Evolutionary conservation across 2,888 invertebrate genomes (phyloP), one percentile per base, ranked within the genome.

Genomic region (Cantharis nigra): DNA sequence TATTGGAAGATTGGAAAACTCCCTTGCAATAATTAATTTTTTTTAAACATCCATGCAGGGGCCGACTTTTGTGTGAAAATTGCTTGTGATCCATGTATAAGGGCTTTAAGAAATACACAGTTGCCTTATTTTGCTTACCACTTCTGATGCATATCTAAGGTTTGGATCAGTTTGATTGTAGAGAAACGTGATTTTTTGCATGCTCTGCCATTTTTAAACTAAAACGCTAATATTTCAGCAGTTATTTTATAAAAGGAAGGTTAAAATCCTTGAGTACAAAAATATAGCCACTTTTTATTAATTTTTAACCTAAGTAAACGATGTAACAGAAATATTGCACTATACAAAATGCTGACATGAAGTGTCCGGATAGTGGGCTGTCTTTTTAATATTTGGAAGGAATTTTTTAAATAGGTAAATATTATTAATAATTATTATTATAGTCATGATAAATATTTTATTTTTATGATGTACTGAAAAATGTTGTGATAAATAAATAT

Each of bases 401-500:
- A 33, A 75, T 69, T 64, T 62, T 71, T 78, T 78, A 75, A 75
- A 78, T 75, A 78, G 71, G 75, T 78, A 75, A 70, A 64, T 74
- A 77, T 74, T 78, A 20, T 70, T 75, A 67, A 75, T 75, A 72
- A 78, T 74, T 76, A 72, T 75, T 75, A 78, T 74, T 73, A 72
- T 64, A 33, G 69, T 65, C 72, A 63, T 77, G 20, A 70, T 72
- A 78, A 75, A 78, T 78, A 75, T 78, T 78, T 76, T 78, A 76
- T 78, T 78, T 75, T 78, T 78, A 78, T 78, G 76, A 83, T 86
- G 88, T 88, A 88, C 88, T 88, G 88, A 88, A 86, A 85, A 87
- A 86, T 86, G 87, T 88, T 88, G 88, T 88, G 88, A 88, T 88
- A 88, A 86, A 84, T 85, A 75, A 73, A 67, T 23, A 86, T 85